Conservation (phyloP, 2,797 vertebrate genomes). For the Sebastes dallii region DNA sequence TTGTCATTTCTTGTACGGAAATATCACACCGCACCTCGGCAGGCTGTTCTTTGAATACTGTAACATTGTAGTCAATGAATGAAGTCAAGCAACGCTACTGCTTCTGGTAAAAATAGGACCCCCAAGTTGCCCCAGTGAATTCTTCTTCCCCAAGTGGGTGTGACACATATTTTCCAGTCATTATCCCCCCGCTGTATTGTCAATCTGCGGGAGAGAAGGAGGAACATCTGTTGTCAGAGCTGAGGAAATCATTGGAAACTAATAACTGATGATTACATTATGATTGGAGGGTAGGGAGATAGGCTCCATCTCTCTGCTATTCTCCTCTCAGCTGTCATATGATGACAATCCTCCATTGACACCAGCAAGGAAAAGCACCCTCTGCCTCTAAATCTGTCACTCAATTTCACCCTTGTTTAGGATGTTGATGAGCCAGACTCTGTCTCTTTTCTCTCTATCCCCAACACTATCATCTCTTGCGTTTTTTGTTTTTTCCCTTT, state of each 20-base stretch:
- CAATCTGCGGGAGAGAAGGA: neutral
- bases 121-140: neutral
- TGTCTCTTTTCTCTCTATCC: neutral
- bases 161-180: conserved; percentile 18
- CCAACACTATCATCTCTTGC: neutral
- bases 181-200: neutral
- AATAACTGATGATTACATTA: conserved; percentile 38
- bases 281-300: conserved; percentile 6
- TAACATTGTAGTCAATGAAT: neutral
- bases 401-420: conserved; percentile 4
- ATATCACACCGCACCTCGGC: neutral
- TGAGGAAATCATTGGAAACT: conserved; percentile 10
- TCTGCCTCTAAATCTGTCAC: neutral
- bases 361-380: neutral
- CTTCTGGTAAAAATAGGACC: neutral
- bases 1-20: neutral
- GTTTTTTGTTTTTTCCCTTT: neutral
- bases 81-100: neutral
- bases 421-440: neutral
- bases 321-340: neutral
- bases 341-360: conserved; percentile 3
- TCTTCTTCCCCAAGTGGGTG: neutral
- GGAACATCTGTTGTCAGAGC: conserved; percentile 10
- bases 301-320: neutral
- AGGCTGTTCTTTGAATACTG: neutral